Evolutionary conservation across 2,888 invertebrate genomes (phyloP), one percentile per base, ranked within the genome.

Genomic region (Villa cingulata): DNA sequence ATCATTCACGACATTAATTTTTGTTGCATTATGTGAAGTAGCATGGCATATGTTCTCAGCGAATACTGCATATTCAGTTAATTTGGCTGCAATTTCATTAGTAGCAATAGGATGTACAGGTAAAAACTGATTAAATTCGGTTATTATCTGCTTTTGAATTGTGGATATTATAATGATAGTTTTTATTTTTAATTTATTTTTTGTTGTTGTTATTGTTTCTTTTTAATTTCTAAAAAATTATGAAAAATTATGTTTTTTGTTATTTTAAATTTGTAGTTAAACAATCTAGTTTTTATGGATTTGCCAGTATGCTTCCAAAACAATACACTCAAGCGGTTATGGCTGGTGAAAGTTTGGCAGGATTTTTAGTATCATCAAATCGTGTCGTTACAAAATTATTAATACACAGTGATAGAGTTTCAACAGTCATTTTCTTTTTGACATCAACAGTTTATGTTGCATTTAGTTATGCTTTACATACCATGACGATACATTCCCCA

Each of bases 211-310:
- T n/a, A n/a, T n/a, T 29, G 12, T 29, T 37, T 37, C 15, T 16
- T 15, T 37, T 37, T n/a, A n/a, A n/a, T n/a, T n/a, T n/a, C n/a
- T n/a, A n/a, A n/a, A n/a, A n/a, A n/a, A n/a, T n/a, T n/a, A n/a
- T n/a, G n/a, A n/a, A n/a, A n/a, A n/a, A n/a, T n/a, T n/a, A n/a
- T n/a, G n/a, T n/a, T n/a, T n/a, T n/a, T n/a, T n/a, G n/a, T n/a
- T n/a, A n/a, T n/a, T n/a, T n/a, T n/a, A n/a, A n/a, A n/a, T n/a
- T 56, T 55, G 4, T 46, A 74, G 84, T 92, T 49, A 92, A 92
- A 67, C 92, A 92, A 65, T 90, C 90, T 1, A 91, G 91, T 61
- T 92, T 91, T 69, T 92, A 92, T 64, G 92, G 92, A 3, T 91
- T 89, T 64, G 88, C 91, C 2, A 89, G 90, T 51, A 91, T 91